Evolutionary conservation across 1,140 invertebrate species (phyloP), one percentile per base, ranked within the genome.

Genomic region (Solen grandis): DNA sequence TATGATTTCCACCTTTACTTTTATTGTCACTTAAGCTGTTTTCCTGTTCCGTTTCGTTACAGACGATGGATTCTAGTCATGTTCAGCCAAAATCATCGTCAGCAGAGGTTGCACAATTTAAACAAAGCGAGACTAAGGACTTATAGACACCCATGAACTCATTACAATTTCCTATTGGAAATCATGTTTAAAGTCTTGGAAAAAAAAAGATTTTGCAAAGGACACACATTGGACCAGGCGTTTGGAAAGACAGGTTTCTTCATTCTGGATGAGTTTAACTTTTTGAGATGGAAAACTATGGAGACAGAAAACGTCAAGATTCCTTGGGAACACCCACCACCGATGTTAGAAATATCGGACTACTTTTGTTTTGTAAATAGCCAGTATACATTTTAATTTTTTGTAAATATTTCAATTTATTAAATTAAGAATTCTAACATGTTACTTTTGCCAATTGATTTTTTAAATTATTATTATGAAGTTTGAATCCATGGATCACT

Each of bases 371-470:
- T 46, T 46, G 41, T 46, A 46, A 46, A 46, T 46, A 46, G 41
- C 41, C 41, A 46, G 8, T 46, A 10, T 46, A 46, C 41, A 46
- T 46, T 46, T 46, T 46, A 46, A 8, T 46, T 46, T 46, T 46
- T 46, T 8, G 8, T 10, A 8, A 46, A 10, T 10, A 46, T 46
- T 46, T 19, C 8, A 8, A 10, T 46, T 46, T 46, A 46, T 46
- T 46, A 46, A 46, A 46, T 46, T 73, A 57, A 36, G 35, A 73
- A 73, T 59, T 73, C 60, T 73, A 60, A 73, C 29, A 73, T 41
- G 55, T 60, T 73, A 60, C 33, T 73, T 29, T 29, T n/a, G 31
- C 33, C 59, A 62, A 31, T 62, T 62, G 27, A 29, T 62, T 62
- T 29, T 62, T 8, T 29, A 29, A 29, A 5, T 29, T 62, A 27